Evolutionary conservation across 2,888 invertebrate species (phyloP).

Genomic region (Xylota segnis): DNA sequence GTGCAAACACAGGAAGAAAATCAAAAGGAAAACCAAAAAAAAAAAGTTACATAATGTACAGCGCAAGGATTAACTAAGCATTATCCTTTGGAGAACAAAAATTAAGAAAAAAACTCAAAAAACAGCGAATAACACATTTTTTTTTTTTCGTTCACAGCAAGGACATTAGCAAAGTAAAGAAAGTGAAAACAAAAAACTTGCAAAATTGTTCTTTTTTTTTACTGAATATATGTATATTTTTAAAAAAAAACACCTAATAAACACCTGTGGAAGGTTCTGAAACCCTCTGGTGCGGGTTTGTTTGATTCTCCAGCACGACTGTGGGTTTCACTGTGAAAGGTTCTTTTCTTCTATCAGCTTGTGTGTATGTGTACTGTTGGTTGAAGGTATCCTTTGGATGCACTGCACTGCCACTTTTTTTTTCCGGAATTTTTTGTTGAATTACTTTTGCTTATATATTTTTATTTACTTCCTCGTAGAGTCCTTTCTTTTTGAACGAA

Average conservation of each 20-base stretch:
- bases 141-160: constrained; percentile 45
- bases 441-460: too few species aligned
- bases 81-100: constrained; percentile 11
- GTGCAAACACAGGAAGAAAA: not conserved
- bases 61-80: constrained; percentile 16
- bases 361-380: not conserved
- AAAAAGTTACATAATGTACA: constrained; percentile 54
- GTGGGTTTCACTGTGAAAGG: constrained; percentile 65
- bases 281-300: constrained; percentile 81
- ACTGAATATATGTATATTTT: constrained; percentile 37
- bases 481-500: constrained; percentile 72
- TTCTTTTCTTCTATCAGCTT: constrained; percentile 25
- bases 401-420: not conserved
- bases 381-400: constrained; percentile 14
- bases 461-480: constrained; percentile 48
- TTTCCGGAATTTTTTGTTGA: too few species aligned
- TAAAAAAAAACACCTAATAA: constrained; percentile 78
- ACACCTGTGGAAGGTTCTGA: constrained; percentile 83
- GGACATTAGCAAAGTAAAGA: constrained; percentile 54
- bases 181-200: constrained; percentile 1
- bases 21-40: not conserved
- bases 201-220: not conserved
- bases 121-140: constrained; percentile 56
- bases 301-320: constrained; percentile 83
- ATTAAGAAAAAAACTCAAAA: constrained; percentile 46